Evolutionary conservation across 1,140 invertebrate species (phyloP).

Genomic region (Drosophila pandora): DNA sequence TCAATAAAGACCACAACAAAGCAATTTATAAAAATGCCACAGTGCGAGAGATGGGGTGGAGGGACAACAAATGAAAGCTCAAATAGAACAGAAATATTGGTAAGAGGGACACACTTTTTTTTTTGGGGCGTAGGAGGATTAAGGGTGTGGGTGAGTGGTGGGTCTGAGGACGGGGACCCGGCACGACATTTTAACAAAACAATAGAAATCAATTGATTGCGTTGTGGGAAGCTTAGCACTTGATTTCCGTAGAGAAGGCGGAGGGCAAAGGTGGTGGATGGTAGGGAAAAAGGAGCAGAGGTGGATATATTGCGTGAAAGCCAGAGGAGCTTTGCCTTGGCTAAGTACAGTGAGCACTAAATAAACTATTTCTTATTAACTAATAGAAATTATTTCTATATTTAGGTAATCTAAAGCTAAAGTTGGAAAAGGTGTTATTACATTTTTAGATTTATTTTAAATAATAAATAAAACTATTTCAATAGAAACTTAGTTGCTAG

Average conservation of each 20-base stretch:
- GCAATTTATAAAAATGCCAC: slow-evolving; percentile 80
- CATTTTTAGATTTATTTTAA: too few species aligned
- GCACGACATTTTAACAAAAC: slow-evolving; percentile 80
- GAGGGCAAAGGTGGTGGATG: not conserved
- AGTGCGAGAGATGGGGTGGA: slow-evolving; percentile 8
- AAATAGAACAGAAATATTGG: slow-evolving; percentile 67
- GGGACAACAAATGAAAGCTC: slow-evolving; percentile 39
- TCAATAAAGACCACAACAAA: slow-evolving; percentile 82
- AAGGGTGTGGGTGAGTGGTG: slow-evolving; percentile 1
- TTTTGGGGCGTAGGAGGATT: not conserved
- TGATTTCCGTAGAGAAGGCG: slow-evolving; percentile 62
- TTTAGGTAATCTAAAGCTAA: not conserved
- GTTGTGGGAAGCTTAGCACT: slow-evolving; percentile 81
- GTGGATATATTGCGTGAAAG: slow-evolving; percentile 59
- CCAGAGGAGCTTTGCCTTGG: slow-evolving; percentile 32
- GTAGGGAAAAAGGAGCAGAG: slow-evolving; percentile 3
- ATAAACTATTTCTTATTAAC: not conserved
- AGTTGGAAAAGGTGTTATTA: too few species aligned
- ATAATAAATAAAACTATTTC: too few species aligned
- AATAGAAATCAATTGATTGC: slow-evolving; percentile 82
- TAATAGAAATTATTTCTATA: not conserved
- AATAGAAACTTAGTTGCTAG: too few species aligned
- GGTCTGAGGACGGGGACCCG: slow-evolving; percentile 18
- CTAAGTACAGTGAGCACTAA: slow-evolving; percentile 9
- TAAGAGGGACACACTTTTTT: slow-evolving; percentile 1